Evolutionary conservation across 2,888 invertebrate species (phyloP).

Genomic region (Orthonychiurus folsomi): DNA sequence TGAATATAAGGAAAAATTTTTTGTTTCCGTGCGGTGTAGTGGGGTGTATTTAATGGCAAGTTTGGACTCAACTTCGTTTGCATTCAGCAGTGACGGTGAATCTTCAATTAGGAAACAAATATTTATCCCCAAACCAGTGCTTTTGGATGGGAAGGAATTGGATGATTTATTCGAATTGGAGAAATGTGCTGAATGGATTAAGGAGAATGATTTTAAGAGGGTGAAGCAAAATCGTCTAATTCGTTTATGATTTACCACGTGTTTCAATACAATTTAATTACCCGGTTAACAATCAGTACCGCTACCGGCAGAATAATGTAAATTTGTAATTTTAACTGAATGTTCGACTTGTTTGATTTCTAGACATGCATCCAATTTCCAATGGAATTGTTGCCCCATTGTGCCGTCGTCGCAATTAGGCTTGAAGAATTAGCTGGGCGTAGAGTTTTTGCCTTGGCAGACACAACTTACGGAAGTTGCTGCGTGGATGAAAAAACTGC

Average conservation of each 20-base stretch:
- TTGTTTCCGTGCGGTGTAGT: too few species aligned
- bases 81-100: neutral
- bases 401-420: slow-evolving; percentile 55
- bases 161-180: slow-evolving; percentile 50
- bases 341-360: slow-evolving; percentile 31
- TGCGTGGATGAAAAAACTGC: slow-evolving; percentile 85
- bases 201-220: slow-evolving; percentile 55
- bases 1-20: too few species aligned
- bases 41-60: too few species aligned
- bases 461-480: slow-evolving; percentile 87
- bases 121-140: neutral
- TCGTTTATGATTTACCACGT: too few species aligned
- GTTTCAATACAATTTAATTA: too few species aligned
- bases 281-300: neutral
- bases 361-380: slow-evolving; percentile 89
- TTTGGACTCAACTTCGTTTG: neutral
- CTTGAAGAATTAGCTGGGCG: slow-evolving; percentile 50
- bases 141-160: neutral
- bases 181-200: slow-evolving; percentile 62
- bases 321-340: slow-evolving; percentile 5
- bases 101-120: neutral
- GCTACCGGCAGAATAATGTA: too few species aligned
- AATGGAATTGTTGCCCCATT: slow-evolving; percentile 63
- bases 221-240: slow-evolving; percentile 52
- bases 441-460: slow-evolving; percentile 72